Evolutionary conservation across 2,797 vertebrate species (phyloP).

Genomic region (Amblyopsis hoosieri): DNA sequence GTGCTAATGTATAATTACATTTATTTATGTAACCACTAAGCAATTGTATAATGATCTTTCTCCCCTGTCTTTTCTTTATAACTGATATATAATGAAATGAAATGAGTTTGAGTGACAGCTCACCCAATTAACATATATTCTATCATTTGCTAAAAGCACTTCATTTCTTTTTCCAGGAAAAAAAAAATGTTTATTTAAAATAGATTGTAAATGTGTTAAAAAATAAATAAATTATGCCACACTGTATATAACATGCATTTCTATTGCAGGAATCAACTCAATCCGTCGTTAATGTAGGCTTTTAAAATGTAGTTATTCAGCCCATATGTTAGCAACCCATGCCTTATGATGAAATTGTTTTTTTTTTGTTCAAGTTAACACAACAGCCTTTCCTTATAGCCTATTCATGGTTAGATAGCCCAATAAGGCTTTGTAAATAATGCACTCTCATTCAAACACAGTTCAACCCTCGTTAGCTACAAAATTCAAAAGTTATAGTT

Average conservation of each 20-base stretch:
- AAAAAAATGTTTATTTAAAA: constrained; percentile 78
- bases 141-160: constrained; percentile 78
- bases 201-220: constrained; percentile 78
- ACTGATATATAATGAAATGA: constrained; percentile 63
- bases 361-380: constrained; percentile 39
- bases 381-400: constrained; percentile 19
- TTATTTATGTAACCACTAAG: constrained; percentile 83
- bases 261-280: constrained; percentile 70
- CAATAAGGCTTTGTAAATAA: constrained; percentile 67
- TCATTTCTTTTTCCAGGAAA: constrained; percentile 70
- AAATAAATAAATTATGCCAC: constrained; percentile 77
- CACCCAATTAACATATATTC: constrained; percentile 60
- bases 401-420: constrained; percentile 49
- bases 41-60: constrained; percentile 68
- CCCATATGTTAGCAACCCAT: constrained; percentile 53
- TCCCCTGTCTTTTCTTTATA: constrained; percentile 62
- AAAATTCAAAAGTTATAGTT: constrained; percentile 66
- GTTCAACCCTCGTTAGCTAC: constrained; percentile 53
- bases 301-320: constrained; percentile 58
- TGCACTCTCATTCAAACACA: constrained; percentile 57
- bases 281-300: constrained; percentile 59
- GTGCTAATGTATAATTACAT: constrained; percentile 70
- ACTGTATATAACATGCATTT: constrained; percentile 78
- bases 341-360: constrained; percentile 23
- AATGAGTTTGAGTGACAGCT: constrained; percentile 56